Conservation (phyloP, 2,888 invertebrate species). For the Lasioglossum pauxillum region DNA sequence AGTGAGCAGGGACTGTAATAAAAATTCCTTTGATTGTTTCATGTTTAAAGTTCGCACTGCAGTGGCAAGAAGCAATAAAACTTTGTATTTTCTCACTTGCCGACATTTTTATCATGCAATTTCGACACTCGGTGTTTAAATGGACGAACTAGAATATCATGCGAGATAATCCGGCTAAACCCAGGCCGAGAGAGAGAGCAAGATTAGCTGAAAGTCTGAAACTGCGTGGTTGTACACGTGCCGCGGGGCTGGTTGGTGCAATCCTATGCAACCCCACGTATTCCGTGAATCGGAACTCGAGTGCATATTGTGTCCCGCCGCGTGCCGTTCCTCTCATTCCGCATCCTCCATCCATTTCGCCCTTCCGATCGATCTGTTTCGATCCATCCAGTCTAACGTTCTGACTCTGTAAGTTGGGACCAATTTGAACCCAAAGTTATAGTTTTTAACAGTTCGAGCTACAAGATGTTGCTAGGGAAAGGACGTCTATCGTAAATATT, state of each 20-base stretch:
- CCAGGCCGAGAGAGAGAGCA: neutral
- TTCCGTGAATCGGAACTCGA: slow-evolving; percentile 49
- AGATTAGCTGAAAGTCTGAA: slow-evolving; percentile 36
- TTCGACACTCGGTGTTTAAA: neutral
- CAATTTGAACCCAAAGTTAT: neutral
- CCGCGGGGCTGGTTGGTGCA: neutral
- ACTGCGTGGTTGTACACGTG: slow-evolving; percentile 18
- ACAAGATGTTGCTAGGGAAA: too few relatives aligned
- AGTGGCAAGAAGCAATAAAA: too few relatives aligned
- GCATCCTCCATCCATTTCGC: neutral
- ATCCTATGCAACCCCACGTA: slow-evolving; percentile 45
- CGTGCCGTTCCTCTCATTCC: slow-evolving; percentile 39
- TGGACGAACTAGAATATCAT: neutral
- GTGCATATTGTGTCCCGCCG: slow-evolving; percentile 47
- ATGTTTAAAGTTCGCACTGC: too few relatives aligned
- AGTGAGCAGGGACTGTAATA: too few relatives aligned
- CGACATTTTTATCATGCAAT: neutral
- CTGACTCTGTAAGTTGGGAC: neutral
- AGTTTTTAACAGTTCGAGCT: neutral
- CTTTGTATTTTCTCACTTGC: neutral
- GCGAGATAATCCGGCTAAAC: neutral
- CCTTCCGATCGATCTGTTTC: neutral
- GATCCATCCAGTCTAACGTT: neutral
- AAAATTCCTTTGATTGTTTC: too few relatives aligned
- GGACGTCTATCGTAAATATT: too few relatives aligned